Evolutionary conservation across 2,113 vertebrate genomes (phyloP), one percentile per base, ranked within the genome.

Genomic region (Zosterops lateralis): DNA sequence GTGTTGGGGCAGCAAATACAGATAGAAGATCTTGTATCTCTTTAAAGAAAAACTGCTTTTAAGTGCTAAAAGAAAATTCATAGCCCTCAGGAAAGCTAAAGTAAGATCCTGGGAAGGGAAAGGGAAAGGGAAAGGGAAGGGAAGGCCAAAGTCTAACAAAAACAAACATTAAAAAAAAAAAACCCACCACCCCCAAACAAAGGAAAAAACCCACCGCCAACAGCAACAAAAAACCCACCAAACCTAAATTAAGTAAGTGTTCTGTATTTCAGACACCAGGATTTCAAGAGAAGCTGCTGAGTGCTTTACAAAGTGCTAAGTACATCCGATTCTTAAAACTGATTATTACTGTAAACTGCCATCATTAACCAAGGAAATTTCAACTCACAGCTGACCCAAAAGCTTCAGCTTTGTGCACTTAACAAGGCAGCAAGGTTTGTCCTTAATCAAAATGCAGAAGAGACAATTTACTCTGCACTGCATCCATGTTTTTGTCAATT

Each of bases 391-490:
- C 11, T 82, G 65, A 60, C 14, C 48, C n/a, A 74, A 84, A 44
- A 19, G 12, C 44, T 76, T 19, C 72, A 85, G 31, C 24, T 38
- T 47, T 34, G 12, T 71, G 31, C 24, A n/a, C 26, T 66, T 80
- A 76, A 40, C 17, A 58, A 82, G 54, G 36, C 28, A 67, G 26
- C 25, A 90, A 73, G 42, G 21, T 61, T 60, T 83, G 17, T 16
- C 9, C 60, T 70, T 77, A 62, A 76, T 73, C 86, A 83, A 93
- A 90, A 86, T 60, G 26, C 65, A 80, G 73, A 90, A 90, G 21
- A 74, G 17, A 17, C 13, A 32, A 47, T 28, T 72, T 92, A 40
- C 17, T 64, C n/a, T 71, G 12, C 44, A 14, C 70, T 72, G 15
- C 70, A 56, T 57, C 64, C 56, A 71, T 84, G 40, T 7, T 79